Conservation (phyloP, 1,140 invertebrate genomes). For the Cotesia glomerata region DNA sequence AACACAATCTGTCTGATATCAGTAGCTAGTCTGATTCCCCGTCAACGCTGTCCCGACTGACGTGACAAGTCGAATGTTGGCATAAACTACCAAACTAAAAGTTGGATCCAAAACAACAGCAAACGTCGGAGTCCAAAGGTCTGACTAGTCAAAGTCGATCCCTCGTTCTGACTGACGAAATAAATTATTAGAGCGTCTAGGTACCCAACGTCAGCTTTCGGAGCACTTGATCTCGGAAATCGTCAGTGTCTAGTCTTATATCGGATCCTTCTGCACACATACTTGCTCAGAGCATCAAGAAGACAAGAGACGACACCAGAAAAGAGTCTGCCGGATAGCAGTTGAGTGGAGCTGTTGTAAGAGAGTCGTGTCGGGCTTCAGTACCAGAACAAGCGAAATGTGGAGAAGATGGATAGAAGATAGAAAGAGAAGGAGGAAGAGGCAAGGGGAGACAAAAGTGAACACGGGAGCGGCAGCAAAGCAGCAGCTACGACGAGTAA, state of each 20-base stretch:
- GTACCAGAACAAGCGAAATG: background rate
- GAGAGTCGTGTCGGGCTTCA: background rate
- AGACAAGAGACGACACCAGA: background rate
- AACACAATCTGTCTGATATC: background rate
- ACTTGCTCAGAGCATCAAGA: background rate
- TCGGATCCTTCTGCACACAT: background rate
- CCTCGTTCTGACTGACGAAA: constrained; percentile 46
- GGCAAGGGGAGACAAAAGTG: background rate
- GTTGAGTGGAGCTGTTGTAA: background rate
- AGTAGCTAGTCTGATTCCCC: background rate
- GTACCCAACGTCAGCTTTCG: background rate
- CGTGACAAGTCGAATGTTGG: background rate
- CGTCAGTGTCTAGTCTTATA: constrained; percentile 1
- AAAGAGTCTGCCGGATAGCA: too few relatives aligned
- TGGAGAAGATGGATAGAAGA: background rate
- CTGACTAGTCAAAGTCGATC: background rate
- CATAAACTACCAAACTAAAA: too few relatives aligned
- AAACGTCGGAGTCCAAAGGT: background rate
- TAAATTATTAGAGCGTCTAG: constrained; percentile 54
- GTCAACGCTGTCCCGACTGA: background rate
- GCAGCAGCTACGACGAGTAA: constrained; percentile 28
- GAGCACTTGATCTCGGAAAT: constrained; percentile 5
- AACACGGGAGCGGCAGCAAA: too few relatives aligned
- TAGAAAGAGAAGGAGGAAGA: constrained; percentile 4
- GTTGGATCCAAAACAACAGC: too few relatives aligned